These are phyloP conservation scores for Eristalinus aeneus DNA, from an alignment of 2,888 invertebrate species.

Conservation along the genomic window DNA sequence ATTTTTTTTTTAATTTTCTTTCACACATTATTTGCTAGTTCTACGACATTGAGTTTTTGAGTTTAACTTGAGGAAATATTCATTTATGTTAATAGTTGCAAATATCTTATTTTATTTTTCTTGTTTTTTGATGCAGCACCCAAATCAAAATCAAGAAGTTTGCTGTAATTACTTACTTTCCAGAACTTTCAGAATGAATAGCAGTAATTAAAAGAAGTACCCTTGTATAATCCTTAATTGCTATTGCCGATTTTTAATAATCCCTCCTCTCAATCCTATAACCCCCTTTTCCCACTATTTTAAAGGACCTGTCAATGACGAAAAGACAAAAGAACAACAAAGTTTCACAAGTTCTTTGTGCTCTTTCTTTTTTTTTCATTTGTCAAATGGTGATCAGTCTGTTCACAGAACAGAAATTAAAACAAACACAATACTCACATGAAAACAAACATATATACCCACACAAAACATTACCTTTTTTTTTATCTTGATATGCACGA, in stretches of 20 bases:
- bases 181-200: neutral
- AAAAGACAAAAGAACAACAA: neutral
- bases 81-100: conserved; percentile 1
- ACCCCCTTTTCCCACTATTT: neutral
- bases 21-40: conserved; percentile 16
- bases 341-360: neutral
- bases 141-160: neutral
- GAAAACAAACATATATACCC: neutral
- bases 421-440: neutral
- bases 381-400: neutral
- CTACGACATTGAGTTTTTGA: conserved; percentile 4
- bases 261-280: neutral
- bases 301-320: neutral
- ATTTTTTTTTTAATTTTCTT: neutral
- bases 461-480: neutral
- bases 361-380: neutral
- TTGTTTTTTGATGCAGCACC: conserved; percentile 10
- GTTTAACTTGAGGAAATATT: conserved; percentile 30
- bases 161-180: neutral
- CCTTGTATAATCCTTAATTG: neutral
- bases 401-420: neutral
- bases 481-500: neutral
- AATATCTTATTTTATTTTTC: too few species aligned
- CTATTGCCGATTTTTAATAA: neutral
- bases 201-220: neutral